Base-by-base conservation (phyloP, 2,888 invertebrate genomes). In the Linhomoeus sp. region DNA sequence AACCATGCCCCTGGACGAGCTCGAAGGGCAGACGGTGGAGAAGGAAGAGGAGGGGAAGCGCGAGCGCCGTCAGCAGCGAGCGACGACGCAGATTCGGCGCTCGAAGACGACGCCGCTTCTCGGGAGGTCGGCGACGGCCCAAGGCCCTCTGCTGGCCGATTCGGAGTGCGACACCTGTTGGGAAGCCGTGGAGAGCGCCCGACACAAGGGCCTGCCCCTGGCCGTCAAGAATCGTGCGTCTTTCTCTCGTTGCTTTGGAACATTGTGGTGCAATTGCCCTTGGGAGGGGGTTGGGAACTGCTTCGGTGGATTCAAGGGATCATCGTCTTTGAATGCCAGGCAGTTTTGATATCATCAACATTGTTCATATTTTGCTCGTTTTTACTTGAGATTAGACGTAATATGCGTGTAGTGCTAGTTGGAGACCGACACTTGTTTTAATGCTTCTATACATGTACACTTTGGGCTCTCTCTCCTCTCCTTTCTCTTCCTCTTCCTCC, bases 1-100 rank as follows among this genome's bases (percentile, higher is more conserved):
- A n/a, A 51, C 51, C 7, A 53, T 64, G 24, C 49, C 49, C 9
- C 46, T 47, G 23, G 47, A 50, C 22, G 23, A 20, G 41, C 9
- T 20, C n/a, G n/a, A n/a, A n/a, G n/a, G n/a, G n/a, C n/a, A n/a
- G n/a, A n/a, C n/a, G n/a, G n/a, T n/a, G n/a, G n/a, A n/a, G n/a
- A n/a, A n/a, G n/a, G n/a, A n/a, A n/a, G n/a, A n/a, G 41, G 7
- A 7, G 41, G 22, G 22, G 22, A 17, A 3, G 5, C 29, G 29
- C 5, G 7, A 29, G 29, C 5, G 12, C 12, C 29, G 29, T 12
- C 29, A 29, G 12, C 29, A 29, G 29, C 29, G 12, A 29, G 29
- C 7, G n/a, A n/a, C 9, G 15, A 33, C 33, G 33, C 33, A 33
- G 9, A 12, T 15, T 17, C 37, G 37, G 3, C 19, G 37, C 7